phyloP scores from a whole-genome alignment of 2,888 invertebrate species.

The Drosophila testacea region DNA sequence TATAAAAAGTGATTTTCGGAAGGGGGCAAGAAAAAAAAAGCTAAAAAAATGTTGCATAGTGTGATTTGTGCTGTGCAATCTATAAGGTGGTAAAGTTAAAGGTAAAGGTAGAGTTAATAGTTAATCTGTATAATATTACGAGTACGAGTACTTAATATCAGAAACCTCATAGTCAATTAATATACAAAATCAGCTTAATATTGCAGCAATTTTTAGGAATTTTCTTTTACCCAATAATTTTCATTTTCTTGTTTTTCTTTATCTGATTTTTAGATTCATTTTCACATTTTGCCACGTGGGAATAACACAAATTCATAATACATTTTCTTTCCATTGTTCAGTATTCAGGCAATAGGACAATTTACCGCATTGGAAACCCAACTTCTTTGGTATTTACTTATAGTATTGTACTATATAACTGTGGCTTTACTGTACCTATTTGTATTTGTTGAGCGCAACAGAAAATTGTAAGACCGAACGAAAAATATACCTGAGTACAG shows the following conservation, averaged over 20 bases:
- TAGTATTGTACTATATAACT: background rate
- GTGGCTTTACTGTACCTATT: background rate
- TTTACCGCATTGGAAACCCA: background rate
- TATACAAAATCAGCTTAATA: conserved; percentile 24
- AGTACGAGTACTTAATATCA: conserved; percentile 14
- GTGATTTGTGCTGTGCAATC: conserved; percentile 20
- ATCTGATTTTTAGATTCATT: background rate
- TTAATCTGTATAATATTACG: background rate
- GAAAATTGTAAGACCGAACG: background rate
- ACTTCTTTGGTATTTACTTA: background rate
- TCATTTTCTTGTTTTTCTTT: background rate
- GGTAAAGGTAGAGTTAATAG: conserved; percentile 4
- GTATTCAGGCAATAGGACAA: conserved; percentile 13
- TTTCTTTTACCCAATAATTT: conserved; percentile 12
- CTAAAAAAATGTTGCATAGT: too few species aligned
- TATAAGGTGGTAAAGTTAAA: background rate
- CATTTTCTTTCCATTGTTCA: conserved; percentile 15
- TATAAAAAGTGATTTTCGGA: too few species aligned
- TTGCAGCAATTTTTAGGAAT: conserved; percentile 26
- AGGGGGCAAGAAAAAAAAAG: too few species aligned
- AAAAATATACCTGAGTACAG: conserved; percentile 12
- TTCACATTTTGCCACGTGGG: conserved; percentile 17
- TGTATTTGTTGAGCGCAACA: conserved; percentile 17
- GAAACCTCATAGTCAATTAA: conserved; percentile 38
- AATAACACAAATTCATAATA: conserved; percentile 23